Base-by-base conservation (phyloP, 1,140 invertebrate species). In the Diorhabda sublineata region DNA sequence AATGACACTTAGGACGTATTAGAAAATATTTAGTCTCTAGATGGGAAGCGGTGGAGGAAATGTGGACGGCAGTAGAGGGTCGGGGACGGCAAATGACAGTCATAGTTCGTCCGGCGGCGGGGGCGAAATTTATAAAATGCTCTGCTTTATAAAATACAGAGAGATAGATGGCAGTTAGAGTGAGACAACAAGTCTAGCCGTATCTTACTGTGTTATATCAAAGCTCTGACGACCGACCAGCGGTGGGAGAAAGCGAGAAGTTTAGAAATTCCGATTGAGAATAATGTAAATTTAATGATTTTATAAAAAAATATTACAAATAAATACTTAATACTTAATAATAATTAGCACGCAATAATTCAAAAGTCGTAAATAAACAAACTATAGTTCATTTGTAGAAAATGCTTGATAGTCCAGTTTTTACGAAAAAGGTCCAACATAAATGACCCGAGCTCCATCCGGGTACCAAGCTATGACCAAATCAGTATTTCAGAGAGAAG, bases 1-100 rank as follows among this genome's bases (percentile, higher is more conserved):
- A 58, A 65, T 65, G 64, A 65, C 64, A 65, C 58, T 65, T 58
- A 65, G 64, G 42, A 47, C 64, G 47, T 65, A 65, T 65, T 65
- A 65, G 64, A 65, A 65, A 65, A 65, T 65, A 65, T 65, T 65
- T 65, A 65, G 61, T 11, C 44, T 11, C 61, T 43, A 11, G 8
- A 8, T 42, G 42, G 42, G 3, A 11, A 43, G 61, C 42, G 42
- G 44, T 4, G 8, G 5, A 6, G 44, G 43, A 44, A 44, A 2
- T n/a, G 42, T 42, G 42, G 7, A 43, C 41, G 61, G 4, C 2
- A 4, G 42, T 1, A 52, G 64, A 4, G 2, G n/a, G 59, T 4
- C 2, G n/a, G 64, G 44, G 64, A n/a, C 64, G 45, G 63, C 52
- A 62, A 42, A 47, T 44, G 61, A 26, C 64, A 26, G 62, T 52